Percentiles rank a stretch among this genome's conserved stretches.
Evolutionary conservation across 2,113 vertebrate species (phyloP).

Genomic region (Mobula hypostoma): DNA sequence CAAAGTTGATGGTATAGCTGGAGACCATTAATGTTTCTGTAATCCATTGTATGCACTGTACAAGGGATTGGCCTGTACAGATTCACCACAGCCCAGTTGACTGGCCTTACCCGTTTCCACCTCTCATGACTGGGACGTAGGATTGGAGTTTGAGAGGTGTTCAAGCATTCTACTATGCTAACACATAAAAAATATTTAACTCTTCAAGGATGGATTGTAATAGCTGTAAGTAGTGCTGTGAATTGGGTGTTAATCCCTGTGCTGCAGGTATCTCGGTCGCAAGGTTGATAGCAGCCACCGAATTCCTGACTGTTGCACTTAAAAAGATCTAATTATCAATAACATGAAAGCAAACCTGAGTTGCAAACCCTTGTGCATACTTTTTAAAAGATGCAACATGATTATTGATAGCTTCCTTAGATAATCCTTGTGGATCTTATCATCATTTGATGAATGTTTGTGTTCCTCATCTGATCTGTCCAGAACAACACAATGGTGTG

Average conservation of each 20-base stretch:
- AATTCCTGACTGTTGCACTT: neutral
- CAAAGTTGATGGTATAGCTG: too few species aligned
- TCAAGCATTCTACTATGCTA: neutral
- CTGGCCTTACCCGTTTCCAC: too few species aligned
- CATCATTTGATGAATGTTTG: too few species aligned
- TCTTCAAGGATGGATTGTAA: neutral
- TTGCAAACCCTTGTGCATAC: neutral
- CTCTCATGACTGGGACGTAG: too few species aligned
- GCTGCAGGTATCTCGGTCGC: neutral
- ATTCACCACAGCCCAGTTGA: too few species aligned
- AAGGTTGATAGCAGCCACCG: neutral
- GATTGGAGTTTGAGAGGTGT: too few species aligned
- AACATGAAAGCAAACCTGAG: neutral
- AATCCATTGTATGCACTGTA: too few species aligned
- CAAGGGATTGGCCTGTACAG: too few species aligned
- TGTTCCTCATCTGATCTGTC: too few species aligned
- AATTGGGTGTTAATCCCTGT: neutral
- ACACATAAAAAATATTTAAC: neutral
- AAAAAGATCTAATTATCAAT: neutral
- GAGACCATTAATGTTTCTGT: too few species aligned
- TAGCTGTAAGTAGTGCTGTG: neutral
- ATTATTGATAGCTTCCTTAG: neutral
- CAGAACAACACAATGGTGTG: too few species aligned
- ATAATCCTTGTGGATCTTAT: too few species aligned
- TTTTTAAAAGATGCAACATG: neutral